phyloP scores from a whole-genome alignment of 2,888 invertebrate genomes.

The Chrysolina haemoptera region DNA sequence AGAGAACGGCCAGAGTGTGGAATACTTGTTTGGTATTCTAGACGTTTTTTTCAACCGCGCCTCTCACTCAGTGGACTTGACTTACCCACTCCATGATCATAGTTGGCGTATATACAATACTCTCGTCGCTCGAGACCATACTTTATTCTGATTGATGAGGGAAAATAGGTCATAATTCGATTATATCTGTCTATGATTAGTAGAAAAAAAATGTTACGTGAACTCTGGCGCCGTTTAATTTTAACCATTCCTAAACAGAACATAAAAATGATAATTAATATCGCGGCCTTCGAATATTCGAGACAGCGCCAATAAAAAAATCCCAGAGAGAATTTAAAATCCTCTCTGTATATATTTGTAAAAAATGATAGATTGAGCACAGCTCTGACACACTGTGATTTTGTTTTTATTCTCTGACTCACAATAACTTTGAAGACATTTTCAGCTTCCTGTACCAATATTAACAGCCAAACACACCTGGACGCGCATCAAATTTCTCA shows the following conservation, averaged over 20 bases:
- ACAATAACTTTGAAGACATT: too few relatives aligned
- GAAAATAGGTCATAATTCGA: slow-evolving; percentile 8
- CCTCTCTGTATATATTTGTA: too few relatives aligned
- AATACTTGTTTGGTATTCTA: slow-evolving; percentile 39
- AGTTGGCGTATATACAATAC: slow-evolving; percentile 17
- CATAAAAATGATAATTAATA: background rate
- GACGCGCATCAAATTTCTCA: too few relatives aligned
- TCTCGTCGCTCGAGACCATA: slow-evolving; percentile 16
- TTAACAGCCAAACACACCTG: too few relatives aligned
- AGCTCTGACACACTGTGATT: too few relatives aligned
- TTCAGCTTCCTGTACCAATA: too few relatives aligned
- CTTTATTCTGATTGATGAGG: slow-evolving; percentile 3
- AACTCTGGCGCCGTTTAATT: background rate
- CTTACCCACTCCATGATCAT: slow-evolving; percentile 34
- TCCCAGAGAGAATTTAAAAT: too few relatives aligned
- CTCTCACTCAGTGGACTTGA: slow-evolving; percentile 36
- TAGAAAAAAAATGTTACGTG: background rate
- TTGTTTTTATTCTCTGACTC: too few relatives aligned
- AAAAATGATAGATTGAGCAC: too few relatives aligned
- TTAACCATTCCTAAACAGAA: background rate
- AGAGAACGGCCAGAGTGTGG: slow-evolving; percentile 32
- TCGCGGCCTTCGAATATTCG: too few relatives aligned
- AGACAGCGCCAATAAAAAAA: too few relatives aligned
- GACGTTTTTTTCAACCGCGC: slow-evolving; percentile 35
- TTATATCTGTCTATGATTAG: background rate